Percentiles rank a stretch among this genome's conserved stretches.
phyloP scores from a whole-genome alignment of 2,797 vertebrate species.

The Aphelocoma californica region DNA sequence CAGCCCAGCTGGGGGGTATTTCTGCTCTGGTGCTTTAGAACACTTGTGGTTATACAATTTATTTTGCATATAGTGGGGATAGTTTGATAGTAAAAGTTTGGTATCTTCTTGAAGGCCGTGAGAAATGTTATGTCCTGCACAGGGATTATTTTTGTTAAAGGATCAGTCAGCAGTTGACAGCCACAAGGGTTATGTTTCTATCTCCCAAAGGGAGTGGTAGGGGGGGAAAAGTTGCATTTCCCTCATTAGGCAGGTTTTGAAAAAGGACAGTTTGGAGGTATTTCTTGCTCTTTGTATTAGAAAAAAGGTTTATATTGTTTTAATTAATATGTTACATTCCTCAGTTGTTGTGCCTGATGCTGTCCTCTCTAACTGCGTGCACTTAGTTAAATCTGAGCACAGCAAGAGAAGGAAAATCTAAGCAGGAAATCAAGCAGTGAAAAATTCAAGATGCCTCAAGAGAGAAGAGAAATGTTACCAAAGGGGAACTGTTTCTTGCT shows the following conservation, averaged over 20 bases:
- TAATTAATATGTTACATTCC: background rate
- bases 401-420: background rate
- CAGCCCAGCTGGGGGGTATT: conserved; percentile 32
- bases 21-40: conserved; percentile 15
- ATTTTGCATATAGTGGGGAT: background rate
- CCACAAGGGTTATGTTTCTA: background rate
- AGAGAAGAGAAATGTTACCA: background rate
- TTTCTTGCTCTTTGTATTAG: background rate
- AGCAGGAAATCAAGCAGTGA: conserved; percentile 2
- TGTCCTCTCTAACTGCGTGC: background rate
- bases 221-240: background rate
- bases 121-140: background rate
- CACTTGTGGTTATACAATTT: background rate
- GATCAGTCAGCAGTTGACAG: background rate
- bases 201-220: background rate
- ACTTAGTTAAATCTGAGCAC: background rate
- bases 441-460: background rate
- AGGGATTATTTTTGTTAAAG: background rate
- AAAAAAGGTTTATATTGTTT: background rate
- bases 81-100: background rate
- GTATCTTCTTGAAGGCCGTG: background rate
- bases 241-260: background rate
- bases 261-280: background rate
- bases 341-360: background rate
- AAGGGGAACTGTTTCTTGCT: conserved; percentile 37